Percentiles rank a stretch among this genome's conserved stretches.
Evolutionary conservation across 2,797 vertebrate genomes (phyloP).

Genomic region (Podargus strigoides): DNA sequence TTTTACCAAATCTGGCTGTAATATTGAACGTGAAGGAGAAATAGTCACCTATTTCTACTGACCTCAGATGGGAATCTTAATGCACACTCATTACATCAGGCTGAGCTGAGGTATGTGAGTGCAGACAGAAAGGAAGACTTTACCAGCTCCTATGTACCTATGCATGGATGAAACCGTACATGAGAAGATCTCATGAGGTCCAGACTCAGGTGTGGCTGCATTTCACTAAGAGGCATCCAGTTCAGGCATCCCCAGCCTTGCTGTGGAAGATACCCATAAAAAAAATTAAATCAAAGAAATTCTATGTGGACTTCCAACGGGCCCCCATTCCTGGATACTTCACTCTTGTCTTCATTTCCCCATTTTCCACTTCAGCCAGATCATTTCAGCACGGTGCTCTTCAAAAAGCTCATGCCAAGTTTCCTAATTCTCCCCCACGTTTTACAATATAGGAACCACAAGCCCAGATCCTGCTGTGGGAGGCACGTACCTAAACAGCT

Average conservation of each 20-base stretch:
- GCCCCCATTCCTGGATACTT: neutral
- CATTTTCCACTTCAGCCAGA: neutral
- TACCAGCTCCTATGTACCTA: neutral
- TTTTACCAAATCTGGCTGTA: neutral
- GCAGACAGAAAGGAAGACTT: neutral
- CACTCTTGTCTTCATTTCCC: neutral
- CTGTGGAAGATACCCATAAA: neutral
- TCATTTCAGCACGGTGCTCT: neutral
- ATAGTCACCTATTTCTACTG: neutral
- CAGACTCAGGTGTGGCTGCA: neutral
- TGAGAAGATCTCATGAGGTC: neutral
- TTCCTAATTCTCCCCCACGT: neutral
- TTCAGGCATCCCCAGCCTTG: neutral
- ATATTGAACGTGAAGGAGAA: neutral
- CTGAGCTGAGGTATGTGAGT: neutral
- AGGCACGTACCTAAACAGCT: neutral
- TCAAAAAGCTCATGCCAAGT: neutral
- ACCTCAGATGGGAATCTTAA: neutral
- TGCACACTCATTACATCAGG: fast-evolving
- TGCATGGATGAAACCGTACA: neutral
- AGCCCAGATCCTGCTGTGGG: neutral
- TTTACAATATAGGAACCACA: neutral
- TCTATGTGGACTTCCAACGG: neutral
- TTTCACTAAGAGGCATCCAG: neutral
- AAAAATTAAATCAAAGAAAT: neutral